Base-by-base conservation (phyloP, 2,888 invertebrate genomes). In the Exocentrus adspersus region DNA sequence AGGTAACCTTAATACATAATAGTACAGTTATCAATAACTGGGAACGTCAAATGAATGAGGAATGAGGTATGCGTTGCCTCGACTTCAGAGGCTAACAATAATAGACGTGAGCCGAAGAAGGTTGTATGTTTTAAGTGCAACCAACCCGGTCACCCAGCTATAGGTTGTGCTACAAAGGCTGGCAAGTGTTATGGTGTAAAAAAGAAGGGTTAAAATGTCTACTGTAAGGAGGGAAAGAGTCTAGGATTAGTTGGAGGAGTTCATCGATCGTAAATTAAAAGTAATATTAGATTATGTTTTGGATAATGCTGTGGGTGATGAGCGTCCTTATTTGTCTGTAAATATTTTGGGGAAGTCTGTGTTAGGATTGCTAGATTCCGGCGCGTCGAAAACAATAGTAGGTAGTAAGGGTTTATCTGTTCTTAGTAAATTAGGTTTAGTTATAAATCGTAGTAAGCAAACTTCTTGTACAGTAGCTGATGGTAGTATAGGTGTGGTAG, bases 321-420 rank as follows among this genome's bases (percentile, higher is more conserved):
- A 58, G 12, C 58, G 58, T 5, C 48, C 48, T 4, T 58, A 58
- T 30, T 16, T 58, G 0, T 48, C 9, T 1, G 20, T 58, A 10
- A 19, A 37, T 9, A 37, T 50, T n/a, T 50, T 59, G 2, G 59
- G 32, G 2, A 46, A 9, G n/a, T 24, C 24, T 16, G 4, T 48
- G 4, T 1, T 48, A 12, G 46, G 43, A 6, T 43, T 43, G 16
- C 10, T 43, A 20, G 46, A 48, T 21, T 24, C 9, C 12, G 46
- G 46, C 10, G 46, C 46, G n/a, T 48, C 46, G 12, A 24, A 24
- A 21, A 48, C 46, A n/a, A 48, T 48, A 24, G 20, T 48, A 48
- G 46, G 46, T n/a, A 48, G 16, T 1, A 5, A 0, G 24, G 46
- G 24, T 20, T 48, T 21, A 24, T 6, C 20, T n/a, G n/a, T 24